Conservation (phyloP, 2,113 vertebrate genomes). For the Nesoenas mayeri region DNA sequence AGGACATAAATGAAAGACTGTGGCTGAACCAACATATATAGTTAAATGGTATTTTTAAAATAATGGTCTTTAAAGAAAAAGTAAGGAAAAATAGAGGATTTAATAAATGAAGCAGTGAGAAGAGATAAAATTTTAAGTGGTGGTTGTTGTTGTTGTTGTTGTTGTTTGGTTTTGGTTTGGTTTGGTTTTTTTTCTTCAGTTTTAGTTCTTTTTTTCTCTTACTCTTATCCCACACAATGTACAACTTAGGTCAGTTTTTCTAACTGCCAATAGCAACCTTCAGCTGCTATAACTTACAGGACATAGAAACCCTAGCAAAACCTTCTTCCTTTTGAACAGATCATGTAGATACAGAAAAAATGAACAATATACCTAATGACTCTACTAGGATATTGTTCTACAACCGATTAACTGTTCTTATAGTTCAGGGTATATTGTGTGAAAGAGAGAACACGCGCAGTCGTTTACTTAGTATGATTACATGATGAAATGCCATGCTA, state of each 20-base stretch:
- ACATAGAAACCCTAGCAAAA: background rate
- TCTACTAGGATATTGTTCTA: background rate
- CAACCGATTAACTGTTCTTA: background rate
- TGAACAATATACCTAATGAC: background rate
- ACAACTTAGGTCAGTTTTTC: background rate
- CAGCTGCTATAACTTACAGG: background rate
- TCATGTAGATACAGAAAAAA: background rate
- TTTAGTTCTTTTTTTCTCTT: background rate
- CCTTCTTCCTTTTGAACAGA: background rate
- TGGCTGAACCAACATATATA: background rate
- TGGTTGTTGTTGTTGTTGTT: no score
- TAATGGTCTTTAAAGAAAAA: background rate
- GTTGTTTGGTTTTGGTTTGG: no score
- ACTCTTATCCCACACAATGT: background rate
- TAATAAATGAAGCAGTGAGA: background rate
- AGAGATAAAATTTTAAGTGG: no score
- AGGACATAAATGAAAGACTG: background rate
- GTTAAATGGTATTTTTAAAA: background rate
- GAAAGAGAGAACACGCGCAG: background rate
- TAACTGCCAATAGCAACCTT: background rate
- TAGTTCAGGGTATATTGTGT: background rate
- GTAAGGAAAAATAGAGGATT: background rate
- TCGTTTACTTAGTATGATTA: background rate
- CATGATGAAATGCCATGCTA: background rate
- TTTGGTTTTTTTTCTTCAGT: background rate